Percentiles rank a stretch among this genome's conserved stretches.
phyloP scores from a whole-genome alignment of 2,797 vertebrate genomes.

The Steatocranus sp. region DNA sequence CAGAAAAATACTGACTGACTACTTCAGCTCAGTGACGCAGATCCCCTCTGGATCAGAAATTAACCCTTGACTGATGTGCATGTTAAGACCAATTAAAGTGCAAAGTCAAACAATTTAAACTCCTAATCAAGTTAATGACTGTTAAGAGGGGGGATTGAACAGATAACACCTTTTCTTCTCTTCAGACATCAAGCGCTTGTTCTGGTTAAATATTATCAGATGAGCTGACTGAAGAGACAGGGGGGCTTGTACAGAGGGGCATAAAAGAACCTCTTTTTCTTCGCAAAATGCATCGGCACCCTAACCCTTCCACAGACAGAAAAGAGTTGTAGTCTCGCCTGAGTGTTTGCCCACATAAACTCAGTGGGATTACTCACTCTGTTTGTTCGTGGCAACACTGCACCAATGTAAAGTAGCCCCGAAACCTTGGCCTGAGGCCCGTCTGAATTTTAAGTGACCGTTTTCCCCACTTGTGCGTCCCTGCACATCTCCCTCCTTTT shows the following conservation, averaged over 20 bases:
- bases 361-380: conserved; percentile 52
- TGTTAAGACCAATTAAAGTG: neutral
- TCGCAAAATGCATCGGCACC: neutral
- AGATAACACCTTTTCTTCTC: conserved; percentile 8
- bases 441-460: conserved; percentile 75
- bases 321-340: conserved; percentile 28
- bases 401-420: conserved; percentile 78
- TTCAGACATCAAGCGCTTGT: conserved; percentile 1
- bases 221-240: neutral
- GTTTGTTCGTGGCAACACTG: conserved; percentile 69
- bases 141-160: neutral
- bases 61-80: neutral
- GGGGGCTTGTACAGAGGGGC: neutral
- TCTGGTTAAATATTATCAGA: conserved; percentile 45
- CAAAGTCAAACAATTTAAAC: conserved; percentile 20
- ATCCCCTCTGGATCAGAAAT: neutral
- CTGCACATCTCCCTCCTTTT: conserved; percentile 46
- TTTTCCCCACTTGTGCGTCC: conserved; percentile 58
- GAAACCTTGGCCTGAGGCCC: conserved; percentile 69
- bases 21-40: neutral
- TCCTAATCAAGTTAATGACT: conserved; percentile 21
- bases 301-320: conserved; percentile 12
- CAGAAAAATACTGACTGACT: neutral
- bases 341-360: conserved; percentile 65
- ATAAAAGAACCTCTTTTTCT: neutral